phyloP scores from a whole-genome alignment of 2,113 vertebrate genomes.

The Siniperca knerii region DNA sequence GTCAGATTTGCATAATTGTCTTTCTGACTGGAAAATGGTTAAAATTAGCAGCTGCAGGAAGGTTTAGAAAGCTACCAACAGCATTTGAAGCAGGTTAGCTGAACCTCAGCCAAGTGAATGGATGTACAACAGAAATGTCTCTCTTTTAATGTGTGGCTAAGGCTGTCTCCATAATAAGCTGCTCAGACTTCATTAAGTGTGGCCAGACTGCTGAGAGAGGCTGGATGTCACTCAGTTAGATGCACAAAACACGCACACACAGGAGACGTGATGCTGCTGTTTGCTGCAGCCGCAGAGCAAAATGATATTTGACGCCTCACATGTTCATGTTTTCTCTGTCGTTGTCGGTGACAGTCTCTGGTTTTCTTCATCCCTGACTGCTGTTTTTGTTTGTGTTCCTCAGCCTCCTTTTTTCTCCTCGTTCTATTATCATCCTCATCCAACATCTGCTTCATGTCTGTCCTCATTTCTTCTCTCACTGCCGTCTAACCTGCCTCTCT shows the following conservation, averaged over 20 bases:
- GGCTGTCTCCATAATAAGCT: constrained; percentile 54
- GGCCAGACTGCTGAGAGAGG: constrained; percentile 64
- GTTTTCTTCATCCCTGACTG: constrained; percentile 26
- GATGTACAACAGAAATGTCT: constrained; percentile 9
- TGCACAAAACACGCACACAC: neutral
- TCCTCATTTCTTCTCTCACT: neutral
- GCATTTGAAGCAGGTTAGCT: constrained; percentile 1
- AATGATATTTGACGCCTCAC: neutral
- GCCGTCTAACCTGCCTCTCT: constrained; percentile 3
- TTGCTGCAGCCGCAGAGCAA: constrained; percentile 36
- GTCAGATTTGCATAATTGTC: constrained; percentile 51
- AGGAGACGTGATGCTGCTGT: constrained; percentile 25
- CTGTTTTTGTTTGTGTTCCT: constrained; percentile 17
- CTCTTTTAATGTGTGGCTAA: constrained; percentile 39
- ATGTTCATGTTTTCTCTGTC: neutral
- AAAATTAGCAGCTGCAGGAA: constrained; percentile 15
- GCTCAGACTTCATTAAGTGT: constrained; percentile 72
- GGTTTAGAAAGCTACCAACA: neutral
- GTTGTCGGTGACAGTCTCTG: neutral
- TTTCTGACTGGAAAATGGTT: constrained; percentile 24
- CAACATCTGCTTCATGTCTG: constrained; percentile 6
- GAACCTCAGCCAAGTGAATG: constrained; percentile 3
- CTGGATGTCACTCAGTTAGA: constrained; percentile 22
- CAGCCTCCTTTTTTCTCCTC: neutral
- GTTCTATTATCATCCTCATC: neutral